Evolutionary conservation across 2,797 vertebrate species (phyloP), one percentile per base, ranked within the genome.

Genomic region (Iguana delicatissima): DNA sequence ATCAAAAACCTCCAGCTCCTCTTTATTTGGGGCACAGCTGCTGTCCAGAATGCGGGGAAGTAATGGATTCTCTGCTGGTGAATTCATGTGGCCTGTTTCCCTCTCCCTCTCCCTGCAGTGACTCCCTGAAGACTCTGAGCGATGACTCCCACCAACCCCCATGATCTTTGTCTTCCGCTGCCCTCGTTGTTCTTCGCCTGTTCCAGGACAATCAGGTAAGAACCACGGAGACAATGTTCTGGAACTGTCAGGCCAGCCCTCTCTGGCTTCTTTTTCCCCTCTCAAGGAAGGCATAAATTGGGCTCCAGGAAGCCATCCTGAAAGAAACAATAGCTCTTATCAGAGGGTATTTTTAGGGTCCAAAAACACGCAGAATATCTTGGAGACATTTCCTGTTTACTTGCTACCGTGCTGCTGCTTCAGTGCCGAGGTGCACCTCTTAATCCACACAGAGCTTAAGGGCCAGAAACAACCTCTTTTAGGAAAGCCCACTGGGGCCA

Each of bases 371-470:
- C 95, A 96, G 95, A 92, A 95, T 94, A 94, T 97, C 97, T 97
- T 95, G 93, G 97, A 96, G 95, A 91, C 94, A 96, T 97, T 98
- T 98, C 98, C 98, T 98, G 98, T 98, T 98, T 98, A 97, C 95
- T 95, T 82, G 86, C 91, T 96, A 92, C 59, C 89, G 67, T 92
- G 91, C 90, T 92, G 91, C 91, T 95, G 91, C 94, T 93, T 92
- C n/a, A 95, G 94, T 93, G 91, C 93, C 94, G 35, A 92, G 95
- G 92, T 94, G 87, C 88, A 62, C 91, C 86, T 73, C 90, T 90
- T 94, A 96, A 96, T 96, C 96, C 96, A 94, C 93, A 91, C 80
- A 90, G 38, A 86, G 80, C 55, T 12, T 42, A 89, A 86, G 76
- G 88, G 91, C 93, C 92, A 93, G 92, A 92, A 46, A 94, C 89